Base-by-base conservation (phyloP, 2,797 vertebrate species). In the Paratrypauchen microcephalus region DNA sequence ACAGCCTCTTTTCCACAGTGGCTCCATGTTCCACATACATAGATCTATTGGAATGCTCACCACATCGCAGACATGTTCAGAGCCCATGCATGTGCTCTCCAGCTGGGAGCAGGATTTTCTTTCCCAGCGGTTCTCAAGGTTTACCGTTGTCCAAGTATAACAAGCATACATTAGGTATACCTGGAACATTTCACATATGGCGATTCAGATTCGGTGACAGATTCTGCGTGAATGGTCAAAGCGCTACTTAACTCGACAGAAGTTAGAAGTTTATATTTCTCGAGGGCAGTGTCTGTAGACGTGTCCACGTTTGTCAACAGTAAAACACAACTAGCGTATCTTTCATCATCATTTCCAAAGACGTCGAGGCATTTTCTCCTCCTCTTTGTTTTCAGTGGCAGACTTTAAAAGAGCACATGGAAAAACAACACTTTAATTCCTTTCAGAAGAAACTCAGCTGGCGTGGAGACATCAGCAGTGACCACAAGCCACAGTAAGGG, bases 71-170 rank as follows among this genome's bases (percentile, higher is more conserved):
- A 79, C 78, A 58, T 76, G 80, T 82, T 92, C 86, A 80, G 80
- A 87, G 89, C 88, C 85, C 84, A 85, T 87, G 86, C 92, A 92
- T 93, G 90, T 93, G 91, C 86, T 89, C 82, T 87, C 89, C 92
- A 93, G 90, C 92, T 93, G 92, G 87, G 80, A 75, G 12, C 18
- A 87, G 86, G 80, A 85, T 87, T 83, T 84, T 83, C 83, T 88
- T 85, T 85, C 86, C 83, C 89, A 80, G 70, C 73, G 55, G 69
- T 77, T 77, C 83, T 78, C 74, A 70, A 59, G 73, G 64, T 74
- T 70, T 62, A 5, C n/a, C 47, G 5, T 28, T 65, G 67, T 78
- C 73, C 75, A 32, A 67, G 57, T 18, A 28, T 19, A 18, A 15
- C 65, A 66, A 79, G 48, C 68, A 57, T 32, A 58, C 47, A 67